Base-by-base conservation (phyloP, 1,140 invertebrate genomes). In the Matsumurasca onukii region DNA sequence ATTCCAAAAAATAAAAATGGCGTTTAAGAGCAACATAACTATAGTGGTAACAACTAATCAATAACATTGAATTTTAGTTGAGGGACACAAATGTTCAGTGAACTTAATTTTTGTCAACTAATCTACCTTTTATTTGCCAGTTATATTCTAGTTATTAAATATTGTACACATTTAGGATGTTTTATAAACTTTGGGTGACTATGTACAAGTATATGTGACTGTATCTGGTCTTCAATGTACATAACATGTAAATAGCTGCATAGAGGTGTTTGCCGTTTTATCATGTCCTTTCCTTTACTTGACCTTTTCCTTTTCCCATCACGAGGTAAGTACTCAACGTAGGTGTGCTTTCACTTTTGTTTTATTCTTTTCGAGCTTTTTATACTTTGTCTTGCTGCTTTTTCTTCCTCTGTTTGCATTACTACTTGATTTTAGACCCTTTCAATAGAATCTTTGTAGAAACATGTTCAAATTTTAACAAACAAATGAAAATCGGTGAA, bases 241-340 rank as follows among this genome's bases (percentile, higher is more conserved):
- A 39, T 39, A 39, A 9, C 5, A 39, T 39, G 5, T 9, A 17
- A 39, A 39, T 39, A 39, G 17, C 17, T 39, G 34, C 17, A 39
- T 59, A 27, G 24, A 59, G 30, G 30, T 59, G 55, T 59, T 59
- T 59, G 55, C 55, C 25, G 30, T 27, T 9, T 17, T 5, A 9
- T 39, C 34, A 39, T 39, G 5, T 39, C 34, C 34, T 39, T 39
- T 9, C 5, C 17, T 39, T n/a, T 5, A 12, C 55, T 27, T 27
- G 9, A 15, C 55, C 55, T 59, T 25, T 59, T 5, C 5, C 55
- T 27, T 59, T 59, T 17, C n/a, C n/a, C n/a, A n/a, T 29, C 22
- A 27, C 2, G 2, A 27, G 55, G 55, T 59, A 59, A 59, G 55
- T 59, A 59, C 25, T 59, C 55, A 59, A 59, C n/a, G 55, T 59